phyloP scores from a whole-genome alignment of 2,113 vertebrate species.

The Baryphthengus martii region DNA sequence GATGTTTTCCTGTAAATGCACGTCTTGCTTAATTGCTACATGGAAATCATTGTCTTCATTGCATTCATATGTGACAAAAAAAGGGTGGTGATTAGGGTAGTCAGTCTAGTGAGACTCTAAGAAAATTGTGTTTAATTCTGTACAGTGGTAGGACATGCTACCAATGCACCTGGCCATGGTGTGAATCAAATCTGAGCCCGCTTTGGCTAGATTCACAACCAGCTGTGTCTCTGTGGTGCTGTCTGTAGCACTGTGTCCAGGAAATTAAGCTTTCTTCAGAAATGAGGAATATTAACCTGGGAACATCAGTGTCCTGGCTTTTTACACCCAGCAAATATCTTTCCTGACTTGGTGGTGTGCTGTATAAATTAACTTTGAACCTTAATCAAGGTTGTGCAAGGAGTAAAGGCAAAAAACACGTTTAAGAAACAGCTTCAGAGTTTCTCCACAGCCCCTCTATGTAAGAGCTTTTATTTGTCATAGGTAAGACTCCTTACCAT shows the following conservation, averaged over 20 bases:
- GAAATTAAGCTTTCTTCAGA: background rate
- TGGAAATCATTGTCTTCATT: background rate
- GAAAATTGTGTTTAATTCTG: background rate
- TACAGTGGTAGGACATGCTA: background rate
- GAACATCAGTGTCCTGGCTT: background rate
- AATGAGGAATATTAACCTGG: background rate
- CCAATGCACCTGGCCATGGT: fast-evolving
- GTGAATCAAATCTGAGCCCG: background rate
- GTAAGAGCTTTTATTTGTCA: background rate
- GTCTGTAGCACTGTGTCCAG: fast-evolving
- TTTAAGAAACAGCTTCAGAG: background rate
- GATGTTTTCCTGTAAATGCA: background rate
- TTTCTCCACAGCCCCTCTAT: background rate
- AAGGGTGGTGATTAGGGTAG: fast-evolving
- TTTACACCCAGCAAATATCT: background rate
- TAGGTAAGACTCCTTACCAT: background rate
- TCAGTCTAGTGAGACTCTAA: background rate
- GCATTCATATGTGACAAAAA: background rate
- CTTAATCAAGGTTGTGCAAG: background rate
- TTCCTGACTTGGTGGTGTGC: background rate
- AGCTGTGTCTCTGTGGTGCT: background rate
- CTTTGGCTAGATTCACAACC: background rate
- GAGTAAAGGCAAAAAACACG: background rate
- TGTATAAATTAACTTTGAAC: background rate
- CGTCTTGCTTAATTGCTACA: background rate